These are phyloP conservation scores for Ptychobarbus kaznakovi DNA, from an alignment of 2,797 vertebrate genomes.

Conservation along the genomic window DNA sequence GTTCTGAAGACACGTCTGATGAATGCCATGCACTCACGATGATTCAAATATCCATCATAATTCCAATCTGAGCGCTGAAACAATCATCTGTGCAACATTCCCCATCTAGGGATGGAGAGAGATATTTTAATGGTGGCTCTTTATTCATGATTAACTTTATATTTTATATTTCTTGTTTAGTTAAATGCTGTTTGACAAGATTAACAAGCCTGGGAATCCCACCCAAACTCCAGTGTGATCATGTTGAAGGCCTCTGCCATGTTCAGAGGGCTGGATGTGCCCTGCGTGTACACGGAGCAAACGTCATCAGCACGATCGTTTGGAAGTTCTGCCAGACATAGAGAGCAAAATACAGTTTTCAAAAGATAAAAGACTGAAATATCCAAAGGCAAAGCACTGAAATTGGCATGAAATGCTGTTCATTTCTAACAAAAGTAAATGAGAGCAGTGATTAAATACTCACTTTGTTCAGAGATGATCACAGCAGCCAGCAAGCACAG, in stretches of 20 bases:
- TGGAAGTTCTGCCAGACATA: neutral
- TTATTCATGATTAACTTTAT: neutral
- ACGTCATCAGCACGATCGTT: neutral
- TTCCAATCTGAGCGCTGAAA: neutral
- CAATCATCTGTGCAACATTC: neutral
- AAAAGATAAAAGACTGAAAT: neutral
- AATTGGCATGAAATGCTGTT: neutral
- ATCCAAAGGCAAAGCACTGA: neutral
- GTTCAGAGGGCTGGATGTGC: neutral
- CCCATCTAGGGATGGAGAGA: neutral
- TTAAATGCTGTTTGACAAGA: neutral
- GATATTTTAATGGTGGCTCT: neutral
- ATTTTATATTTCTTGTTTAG: neutral
- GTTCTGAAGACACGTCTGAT: neutral
- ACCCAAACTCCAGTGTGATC: neutral
- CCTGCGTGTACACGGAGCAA: constrained; percentile 40
- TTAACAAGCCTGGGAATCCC: neutral
- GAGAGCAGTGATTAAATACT: neutral
- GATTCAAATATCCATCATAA: neutral
- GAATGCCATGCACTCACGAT: neutral
- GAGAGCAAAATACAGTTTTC: neutral
- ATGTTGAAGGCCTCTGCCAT: neutral
- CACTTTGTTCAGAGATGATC: neutral
- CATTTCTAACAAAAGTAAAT: neutral
- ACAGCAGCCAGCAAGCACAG: neutral